Evolutionary conservation across 2,888 invertebrate genomes (phyloP), one percentile per base, ranked within the genome.

Genomic region (Gandaritis pyraliata): DNA sequence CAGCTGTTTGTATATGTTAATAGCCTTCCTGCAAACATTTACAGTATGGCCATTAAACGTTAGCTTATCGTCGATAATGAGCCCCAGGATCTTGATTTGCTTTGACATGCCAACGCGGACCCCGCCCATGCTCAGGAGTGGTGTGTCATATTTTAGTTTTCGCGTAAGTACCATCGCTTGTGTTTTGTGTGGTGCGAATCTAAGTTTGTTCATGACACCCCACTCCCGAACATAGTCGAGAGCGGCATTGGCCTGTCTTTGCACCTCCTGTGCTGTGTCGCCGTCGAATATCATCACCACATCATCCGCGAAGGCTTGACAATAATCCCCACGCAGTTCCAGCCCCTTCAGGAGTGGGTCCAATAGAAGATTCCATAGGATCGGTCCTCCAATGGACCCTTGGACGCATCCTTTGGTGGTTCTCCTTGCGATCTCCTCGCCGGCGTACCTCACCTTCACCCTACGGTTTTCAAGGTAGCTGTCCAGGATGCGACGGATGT

Each of bases 231-330:
- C 29, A 29, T 29, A 29, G 29, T 2, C 29, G 29, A 51, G 51
- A 4, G 51, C 36, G 18, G 39, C 51, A 41, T 51, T 47, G 6
- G 39, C 47, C 33, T 29, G 47, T 48, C 7, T 12, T 11, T 56
- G 38, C 1, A 47, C 55, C 12, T 56, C 43, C 2, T 15, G 47
- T 10, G 23, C 46, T 1, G 51, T 51, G 3, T 46, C 52, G 1
- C 51, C 58, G 30, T 47, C 38, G 54, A 59, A 59, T 54, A 52
- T 68, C 11, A 65, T 6, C 13, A 39, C 39, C 5, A 39, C 39
- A 5, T 39, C n/a, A n/a, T n/a, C n/a, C n/a, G n/a, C n/a, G n/a
- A n/a, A n/a, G n/a, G n/a, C n/a, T n/a, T n/a, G n/a, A 16, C 18
- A 18, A 12, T 58, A 51, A 2, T 45, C 45, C 11, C 36, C 47